Percentiles rank a stretch among this genome's conserved stretches.
phyloP scores from a whole-genome alignment of 2,113 vertebrate genomes.

The Syngnathus scovelli region DNA sequence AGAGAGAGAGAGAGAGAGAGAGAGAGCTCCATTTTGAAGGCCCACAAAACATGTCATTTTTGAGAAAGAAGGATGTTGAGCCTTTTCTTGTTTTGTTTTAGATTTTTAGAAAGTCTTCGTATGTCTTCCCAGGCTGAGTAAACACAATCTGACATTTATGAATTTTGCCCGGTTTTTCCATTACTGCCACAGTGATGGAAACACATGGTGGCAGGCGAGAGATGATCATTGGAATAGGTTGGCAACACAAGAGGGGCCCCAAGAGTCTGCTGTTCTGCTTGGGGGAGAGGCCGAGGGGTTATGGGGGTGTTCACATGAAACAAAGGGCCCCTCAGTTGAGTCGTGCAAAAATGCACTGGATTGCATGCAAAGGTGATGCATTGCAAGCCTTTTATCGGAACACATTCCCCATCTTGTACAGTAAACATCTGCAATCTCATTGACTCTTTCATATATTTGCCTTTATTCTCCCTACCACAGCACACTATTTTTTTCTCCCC shows the following conservation, averaged over 20 bases:
- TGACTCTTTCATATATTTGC: background rate
- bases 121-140: conserved; percentile 5
- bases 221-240: conserved; percentile 37
- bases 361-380: background rate
- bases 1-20: no score
- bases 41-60: conserved; percentile 18
- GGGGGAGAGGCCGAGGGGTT: no score
- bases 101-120: conserved; percentile 15
- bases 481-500: background rate
- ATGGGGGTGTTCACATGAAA: no score
- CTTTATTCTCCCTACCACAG: background rate
- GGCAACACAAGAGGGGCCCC: conserved; percentile 24
- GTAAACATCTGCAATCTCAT: background rate
- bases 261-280: conserved; percentile 10
- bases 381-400: background rate
- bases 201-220: conserved; percentile 18
- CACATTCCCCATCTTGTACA: conserved; percentile 29
- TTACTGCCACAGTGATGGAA: conserved; percentile 36
- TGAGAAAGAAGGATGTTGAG: conserved; percentile 19
- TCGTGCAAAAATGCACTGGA: background rate
- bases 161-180: conserved; percentile 30
- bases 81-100: background rate
- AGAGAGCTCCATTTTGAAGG: no score
- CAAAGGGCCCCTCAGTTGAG: no score
- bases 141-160: conserved; percentile 54